phyloP scores from a whole-genome alignment of 2,797 vertebrate species.

The Onychomys torridus region DNA sequence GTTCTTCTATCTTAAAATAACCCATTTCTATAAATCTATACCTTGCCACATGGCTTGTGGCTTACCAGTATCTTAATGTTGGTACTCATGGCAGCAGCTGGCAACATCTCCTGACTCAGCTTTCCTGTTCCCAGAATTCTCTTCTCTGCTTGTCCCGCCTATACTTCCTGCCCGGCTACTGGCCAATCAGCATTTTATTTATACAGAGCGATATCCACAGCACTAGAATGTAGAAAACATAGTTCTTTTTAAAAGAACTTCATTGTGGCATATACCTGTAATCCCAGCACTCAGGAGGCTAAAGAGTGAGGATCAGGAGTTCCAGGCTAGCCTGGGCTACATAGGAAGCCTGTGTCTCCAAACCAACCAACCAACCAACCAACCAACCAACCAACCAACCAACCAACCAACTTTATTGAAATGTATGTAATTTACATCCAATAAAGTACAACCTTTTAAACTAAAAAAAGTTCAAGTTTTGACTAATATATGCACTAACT shows the following conservation, averaged over 20 bases:
- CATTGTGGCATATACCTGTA: neutral
- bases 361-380: neutral
- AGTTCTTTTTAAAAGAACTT: constrained; percentile 30
- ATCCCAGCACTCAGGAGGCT: neutral
- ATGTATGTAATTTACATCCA: neutral
- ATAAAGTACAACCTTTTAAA: constrained; percentile 40
- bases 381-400: neutral
- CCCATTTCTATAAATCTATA: no score
- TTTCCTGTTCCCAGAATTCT: no score
- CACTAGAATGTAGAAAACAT: constrained; percentile 31
- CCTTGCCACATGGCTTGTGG: no score
- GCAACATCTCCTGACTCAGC: no score
- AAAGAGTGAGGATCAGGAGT: neutral
- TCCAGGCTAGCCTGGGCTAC: neutral
- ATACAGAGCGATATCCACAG: no score
- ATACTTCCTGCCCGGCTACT: no score
- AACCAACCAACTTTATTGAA: neutral
- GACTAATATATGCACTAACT: neutral
- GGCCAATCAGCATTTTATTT: no score
- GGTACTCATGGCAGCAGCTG: no score
- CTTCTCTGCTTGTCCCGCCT: no score
- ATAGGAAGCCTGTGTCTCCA: neutral
- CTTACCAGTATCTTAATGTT: no score
- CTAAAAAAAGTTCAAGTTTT: constrained; percentile 27
- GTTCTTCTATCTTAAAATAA: no score